Evolutionary conservation across 2,888 invertebrate species (phyloP).

Genomic region (Apamea monoglypha): DNA sequence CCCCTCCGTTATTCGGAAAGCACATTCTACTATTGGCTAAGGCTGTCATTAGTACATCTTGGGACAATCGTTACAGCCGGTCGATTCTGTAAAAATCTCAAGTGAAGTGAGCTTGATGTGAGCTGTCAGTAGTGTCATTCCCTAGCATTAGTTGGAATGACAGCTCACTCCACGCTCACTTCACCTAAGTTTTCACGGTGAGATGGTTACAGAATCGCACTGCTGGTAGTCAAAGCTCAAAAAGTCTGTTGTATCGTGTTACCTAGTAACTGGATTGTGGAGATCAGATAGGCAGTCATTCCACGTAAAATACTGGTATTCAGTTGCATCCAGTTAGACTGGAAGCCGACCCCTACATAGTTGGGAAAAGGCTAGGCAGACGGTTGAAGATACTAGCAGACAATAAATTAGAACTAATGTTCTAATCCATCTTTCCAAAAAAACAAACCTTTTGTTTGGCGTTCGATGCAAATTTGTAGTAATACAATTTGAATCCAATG

Average conservation of each 20-base stretch:
- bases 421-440: too few species aligned
- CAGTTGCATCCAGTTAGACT: not conserved
- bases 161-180: too few species aligned
- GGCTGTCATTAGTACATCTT: not conserved
- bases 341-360: not conserved
- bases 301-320: not conserved
- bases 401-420: conserved; percentile 39
- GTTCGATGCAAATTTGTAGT: conserved; percentile 46
- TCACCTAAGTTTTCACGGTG: too few species aligned
- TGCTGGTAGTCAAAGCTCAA: not conserved
- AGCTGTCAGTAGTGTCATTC: too few species aligned
- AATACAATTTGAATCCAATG: conserved; percentile 61
- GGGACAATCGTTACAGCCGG: not conserved
- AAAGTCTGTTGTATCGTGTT: not conserved
- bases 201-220: too few species aligned
- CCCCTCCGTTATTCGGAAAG: not conserved
- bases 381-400: conserved; percentile 12
- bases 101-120: too few species aligned
- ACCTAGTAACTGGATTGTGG: not conserved
- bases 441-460: conserved; percentile 44
- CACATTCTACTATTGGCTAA: not conserved
- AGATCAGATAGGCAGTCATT: not conserved
- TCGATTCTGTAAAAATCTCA: too few species aligned
- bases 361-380: not conserved
- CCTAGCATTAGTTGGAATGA: too few species aligned